phyloP scores from a whole-genome alignment of 2,888 invertebrate genomes.

The Heteromyza rotundicornis region DNA sequence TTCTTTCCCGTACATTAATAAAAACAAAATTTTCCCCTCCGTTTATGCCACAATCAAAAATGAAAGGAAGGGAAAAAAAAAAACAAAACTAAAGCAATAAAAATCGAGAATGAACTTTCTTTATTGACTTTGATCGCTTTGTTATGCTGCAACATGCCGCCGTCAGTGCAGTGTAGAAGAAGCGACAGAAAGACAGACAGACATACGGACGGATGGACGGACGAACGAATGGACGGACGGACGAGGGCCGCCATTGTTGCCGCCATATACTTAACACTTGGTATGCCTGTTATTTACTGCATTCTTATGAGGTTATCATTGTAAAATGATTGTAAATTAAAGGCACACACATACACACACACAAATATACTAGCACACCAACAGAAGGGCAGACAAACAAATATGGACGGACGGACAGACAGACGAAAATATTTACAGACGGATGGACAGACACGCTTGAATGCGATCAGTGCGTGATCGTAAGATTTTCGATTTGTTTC shows the following conservation, averaged over 20 bases:
- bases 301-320: slow-evolving; percentile 2
- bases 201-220: too few relatives aligned
- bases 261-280: not conserved
- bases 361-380: not conserved
- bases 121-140: slow-evolving; percentile 3
- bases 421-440: too few relatives aligned
- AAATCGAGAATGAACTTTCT: not conserved
- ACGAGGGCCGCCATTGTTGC: not conserved
- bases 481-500: too few relatives aligned
- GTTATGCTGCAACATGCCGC: slow-evolving; percentile 3
- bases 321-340: slow-evolving; percentile 3
- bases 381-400: too few relatives aligned
- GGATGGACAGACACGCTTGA: too few relatives aligned
- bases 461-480: too few relatives aligned
- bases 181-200: too few relatives aligned
- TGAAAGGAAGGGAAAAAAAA: not conserved
- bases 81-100: not conserved
- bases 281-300: not conserved
- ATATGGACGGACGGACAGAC: too few relatives aligned
- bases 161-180: not conserved
- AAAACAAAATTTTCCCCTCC: too few relatives aligned
- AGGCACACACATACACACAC: not conserved
- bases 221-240: too few relatives aligned
- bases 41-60: too few relatives aligned
- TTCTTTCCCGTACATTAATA: too few relatives aligned